Evolutionary conservation across 2,888 invertebrate genomes (phyloP), one percentile per base, ranked within the genome.

Genomic region (Lasioglossum villosulum): DNA sequence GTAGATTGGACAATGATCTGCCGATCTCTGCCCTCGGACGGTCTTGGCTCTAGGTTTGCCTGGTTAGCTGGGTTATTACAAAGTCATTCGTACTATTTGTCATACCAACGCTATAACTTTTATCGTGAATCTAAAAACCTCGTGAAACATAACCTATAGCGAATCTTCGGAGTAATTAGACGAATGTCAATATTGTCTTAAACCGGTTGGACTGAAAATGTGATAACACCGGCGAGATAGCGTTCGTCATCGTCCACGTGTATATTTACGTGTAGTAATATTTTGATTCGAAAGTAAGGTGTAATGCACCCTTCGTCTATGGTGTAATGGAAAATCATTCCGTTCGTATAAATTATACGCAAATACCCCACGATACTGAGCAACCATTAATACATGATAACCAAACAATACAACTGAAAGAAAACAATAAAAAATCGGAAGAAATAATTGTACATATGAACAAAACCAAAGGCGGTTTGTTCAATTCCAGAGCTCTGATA

Each of bases 401-500:
- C 45, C 92, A 93, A 78, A 78, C 83, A n/a, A 94, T 93, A 80
- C 90, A 92, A 75, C 90, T 92, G 72, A 73, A 70, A 37, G 90
- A 89, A 59, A 86, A 87, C 37, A 78, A 16, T 68, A 93, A 89
- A 72, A 93, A 89, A 66, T 86, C 92, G 4, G 94, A 94, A n/a
- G 94, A 94, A 34, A 91, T 92, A 72, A 86, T 90, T 16, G 88
- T 93, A 5, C 79, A 94, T 27, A 89, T 91, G 4, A 90, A 85
- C 8, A 91, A 94, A 75, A 92, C 92, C 23, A 95, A 95, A 87
- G 92, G 96, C 83, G 97, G 97, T 39, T 94, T 97, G 78, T 95
- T 96, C 71, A 96, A 96, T 93, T 94, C 96, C 56, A 95, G 97
- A 91, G 97, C 97, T 42, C 94, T 97, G 71, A 93, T 96, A 87